Evolutionary conservation across 2,888 invertebrate genomes (phyloP), one percentile per base, ranked within the genome.

Genomic region (Priocnemis perturbator): DNA sequence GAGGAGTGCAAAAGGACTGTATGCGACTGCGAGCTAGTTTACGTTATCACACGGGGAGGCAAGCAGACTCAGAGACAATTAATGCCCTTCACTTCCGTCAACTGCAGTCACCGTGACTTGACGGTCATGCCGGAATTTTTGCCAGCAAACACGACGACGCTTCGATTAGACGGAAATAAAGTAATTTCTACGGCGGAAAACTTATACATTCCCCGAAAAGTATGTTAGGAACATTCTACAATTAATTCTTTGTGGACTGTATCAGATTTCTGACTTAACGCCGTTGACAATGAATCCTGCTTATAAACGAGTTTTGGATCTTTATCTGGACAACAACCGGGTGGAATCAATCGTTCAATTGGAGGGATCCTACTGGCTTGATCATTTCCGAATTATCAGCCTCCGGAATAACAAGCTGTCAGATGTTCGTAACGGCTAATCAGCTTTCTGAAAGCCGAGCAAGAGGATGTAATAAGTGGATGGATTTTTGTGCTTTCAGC

Each of bases 331-430:
- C 83, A 92, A 94, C 84, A 97, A 97, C 87, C 90, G 90, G 57
- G 92, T 97, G 60, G 91, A 92, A 11, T 91, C 91, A 55, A 92
- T 94, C 52, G 92, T 93, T 52, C 90, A 91, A 75, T 87, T 96
- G 64, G 96, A 96, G 83, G 94, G 94, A 19, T 93, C 95, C 0
- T 92, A 93, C 81, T 97, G 95, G 95, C 91, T 96, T 76, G 91
- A 92, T 37, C 92, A 93, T 61, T 96, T 96, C 85, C 91, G 96
- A 60, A 92, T 95, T 2, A 90, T 96, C n/a, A 95, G 95, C 82
- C 90, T 97, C 44, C 91, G 93, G 53, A 93, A 93, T 52, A 97
- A 96, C 86, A 90, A 91, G 81, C 86, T 96, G 55, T 91, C 92
- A 61, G 93, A 95, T 91, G 95, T 95, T 87, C 81, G 85, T 85